Evolutionary conservation across 1,140 invertebrate species (phyloP).

Genomic region (Brachionus plicatilis): DNA sequence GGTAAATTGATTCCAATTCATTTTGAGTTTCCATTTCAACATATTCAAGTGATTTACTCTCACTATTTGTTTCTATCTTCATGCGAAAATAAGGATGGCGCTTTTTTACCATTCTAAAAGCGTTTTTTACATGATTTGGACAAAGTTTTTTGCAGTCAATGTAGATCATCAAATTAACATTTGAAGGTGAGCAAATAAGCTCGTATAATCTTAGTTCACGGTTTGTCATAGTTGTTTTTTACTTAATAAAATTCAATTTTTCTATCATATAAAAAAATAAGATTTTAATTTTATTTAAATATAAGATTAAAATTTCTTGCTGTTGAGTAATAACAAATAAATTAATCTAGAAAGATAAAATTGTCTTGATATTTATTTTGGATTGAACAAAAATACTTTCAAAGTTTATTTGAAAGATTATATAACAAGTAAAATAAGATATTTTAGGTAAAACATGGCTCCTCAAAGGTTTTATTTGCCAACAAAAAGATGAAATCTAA

Average conservation of each 20-base stretch:
- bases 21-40: not conserved
- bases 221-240: not conserved
- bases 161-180: not conserved
- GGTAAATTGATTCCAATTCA: not conserved
- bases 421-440: too few species aligned
- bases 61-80: not conserved
- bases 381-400: not conserved
- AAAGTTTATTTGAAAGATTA: not conserved
- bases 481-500: too few species aligned
- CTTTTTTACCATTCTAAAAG: constrained; percentile 20
- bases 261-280: too few species aligned
- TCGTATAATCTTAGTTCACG: constrained; percentile 20
- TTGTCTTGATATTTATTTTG: not conserved
- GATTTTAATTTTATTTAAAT: not conserved
- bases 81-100: constrained; percentile 36
- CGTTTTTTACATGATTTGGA: not conserved
- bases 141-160: not conserved
- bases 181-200: not conserved
- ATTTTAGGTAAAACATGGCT: too few species aligned
- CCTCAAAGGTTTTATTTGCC: too few species aligned
- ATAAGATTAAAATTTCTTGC: not conserved
- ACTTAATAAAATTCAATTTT: not conserved
- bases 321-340: not conserved
- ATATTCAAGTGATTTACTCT: not conserved
- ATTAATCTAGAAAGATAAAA: not conserved